These are phyloP conservation scores for Drosophila nr. perissopoda DNA, from an alignment of 2,888 invertebrate genomes.

Conservation along the genomic window DNA sequence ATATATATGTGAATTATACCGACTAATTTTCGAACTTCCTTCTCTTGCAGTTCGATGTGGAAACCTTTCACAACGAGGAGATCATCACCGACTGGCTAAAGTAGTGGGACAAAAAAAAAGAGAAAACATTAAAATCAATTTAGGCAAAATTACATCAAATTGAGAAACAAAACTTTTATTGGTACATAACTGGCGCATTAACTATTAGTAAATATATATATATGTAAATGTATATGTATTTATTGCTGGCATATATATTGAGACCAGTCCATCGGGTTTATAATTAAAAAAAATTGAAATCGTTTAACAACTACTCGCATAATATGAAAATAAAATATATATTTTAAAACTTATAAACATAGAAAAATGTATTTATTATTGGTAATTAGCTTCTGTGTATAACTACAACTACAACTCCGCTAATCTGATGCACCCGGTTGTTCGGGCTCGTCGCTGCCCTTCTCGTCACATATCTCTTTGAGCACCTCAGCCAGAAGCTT, in stretches of 20 bases:
- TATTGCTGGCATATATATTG: conserved; percentile 58
- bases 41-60: conserved; percentile 79
- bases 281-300: conserved; percentile 39
- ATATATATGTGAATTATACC: background rate
- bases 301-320: conserved; percentile 56
- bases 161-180: conserved; percentile 57
- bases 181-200: conserved; percentile 50
- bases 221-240: conserved; percentile 16
- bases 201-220: conserved; percentile 54
- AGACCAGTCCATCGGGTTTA: conserved; percentile 57
- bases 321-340: conserved; percentile 38
- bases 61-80: conserved; percentile 82
- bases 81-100: conserved; percentile 83
- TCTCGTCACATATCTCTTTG: conserved; percentile 89
- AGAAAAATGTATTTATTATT: conserved; percentile 39
- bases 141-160: background rate
- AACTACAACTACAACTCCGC: conserved; percentile 18
- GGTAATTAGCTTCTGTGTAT: conserved; percentile 26
- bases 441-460: conserved; percentile 84
- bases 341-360: conserved; percentile 42
- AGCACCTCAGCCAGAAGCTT: conserved; percentile 91
- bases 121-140: background rate
- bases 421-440: background rate
- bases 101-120: background rate
- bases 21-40: background rate